Evolutionary conservation across 2,113 vertebrate species (phyloP).

Genomic region (Oostethus manadensis): DNA sequence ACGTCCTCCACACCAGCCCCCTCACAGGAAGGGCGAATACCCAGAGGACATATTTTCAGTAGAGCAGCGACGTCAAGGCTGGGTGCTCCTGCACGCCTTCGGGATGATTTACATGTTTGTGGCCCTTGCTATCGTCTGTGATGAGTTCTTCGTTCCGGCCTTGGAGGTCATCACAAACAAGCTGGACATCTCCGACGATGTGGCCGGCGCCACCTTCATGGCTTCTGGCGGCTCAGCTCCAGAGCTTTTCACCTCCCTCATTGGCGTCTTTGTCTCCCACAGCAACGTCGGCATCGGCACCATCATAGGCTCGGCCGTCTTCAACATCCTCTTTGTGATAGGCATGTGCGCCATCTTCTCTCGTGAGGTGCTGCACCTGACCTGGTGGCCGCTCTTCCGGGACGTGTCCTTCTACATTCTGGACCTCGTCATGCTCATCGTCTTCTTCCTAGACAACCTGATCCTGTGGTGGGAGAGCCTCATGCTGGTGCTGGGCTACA

Average conservation of each 20-base stretch:
- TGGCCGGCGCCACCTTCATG: slow-evolving; percentile 93
- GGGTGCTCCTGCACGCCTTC: slow-evolving; percentile 80
- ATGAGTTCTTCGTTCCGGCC: slow-evolving; percentile 89
- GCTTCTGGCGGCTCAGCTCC: slow-evolving; percentile 90
- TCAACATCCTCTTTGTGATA: slow-evolving; percentile 94
- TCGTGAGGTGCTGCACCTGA: slow-evolving; percentile 84
- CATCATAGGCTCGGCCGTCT: slow-evolving; percentile 92
- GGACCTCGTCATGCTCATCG: slow-evolving; percentile 86
- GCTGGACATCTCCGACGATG: slow-evolving; percentile 86
- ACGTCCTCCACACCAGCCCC: slow-evolving; percentile 9
- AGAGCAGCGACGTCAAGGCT: slow-evolving; percentile 81
- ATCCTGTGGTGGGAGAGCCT: slow-evolving; percentile 90
- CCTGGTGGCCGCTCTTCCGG: slow-evolving; percentile 95
- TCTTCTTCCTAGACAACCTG: slow-evolving; percentile 87
- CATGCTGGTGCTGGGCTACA: slow-evolving; percentile 77
- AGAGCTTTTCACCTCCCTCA: slow-evolving; percentile 91
- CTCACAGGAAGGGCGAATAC: slow-evolving; percentile 75
- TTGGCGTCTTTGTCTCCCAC: slow-evolving; percentile 90
- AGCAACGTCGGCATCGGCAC: slow-evolving; percentile 93
- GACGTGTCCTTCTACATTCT: slow-evolving; percentile 86
- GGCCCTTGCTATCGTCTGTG: slow-evolving; percentile 88
- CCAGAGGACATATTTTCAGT: slow-evolving; percentile 83
- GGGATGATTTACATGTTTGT: slow-evolving; percentile 91
- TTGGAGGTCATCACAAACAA: slow-evolving; percentile 83
- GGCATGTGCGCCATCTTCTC: slow-evolving; percentile 92